Conservation (phyloP, 2,888 invertebrate genomes). For the Mystacides longicornis region DNA sequence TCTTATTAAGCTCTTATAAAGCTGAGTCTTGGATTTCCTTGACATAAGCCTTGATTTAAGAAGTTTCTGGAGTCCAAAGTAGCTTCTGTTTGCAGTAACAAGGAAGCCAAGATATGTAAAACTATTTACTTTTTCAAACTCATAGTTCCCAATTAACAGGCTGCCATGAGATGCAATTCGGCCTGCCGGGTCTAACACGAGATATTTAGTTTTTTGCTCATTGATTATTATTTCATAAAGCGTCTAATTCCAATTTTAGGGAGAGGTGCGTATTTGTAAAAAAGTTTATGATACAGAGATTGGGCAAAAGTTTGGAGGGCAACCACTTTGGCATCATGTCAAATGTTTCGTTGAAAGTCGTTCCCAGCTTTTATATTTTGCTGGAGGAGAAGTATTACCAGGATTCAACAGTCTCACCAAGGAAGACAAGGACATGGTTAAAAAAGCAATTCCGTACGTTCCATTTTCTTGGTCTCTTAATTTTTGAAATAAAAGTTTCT, state of each 20-base stretch:
- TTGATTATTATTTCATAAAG: no score
- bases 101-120: no score
- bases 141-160: no score
- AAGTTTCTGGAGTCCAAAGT: no score
- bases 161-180: no score
- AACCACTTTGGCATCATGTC: constrained; percentile 85
- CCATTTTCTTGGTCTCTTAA: constrained; percentile 7
- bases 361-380: constrained; percentile 65
- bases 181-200: no score
- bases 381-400: constrained; percentile 63
- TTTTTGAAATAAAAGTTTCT: background rate
- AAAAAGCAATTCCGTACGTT: constrained; percentile 57
- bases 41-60: no score
- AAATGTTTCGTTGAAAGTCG: constrained; percentile 78
- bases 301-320: constrained; percentile 74
- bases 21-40: no score
- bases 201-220: no score
- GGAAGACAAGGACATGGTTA: constrained; percentile 63
- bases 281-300: constrained; percentile 77
- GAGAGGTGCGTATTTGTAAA: constrained; percentile 70
- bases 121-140: no score
- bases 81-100: no score
- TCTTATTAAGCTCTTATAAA: no score
- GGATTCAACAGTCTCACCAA: constrained; percentile 63
- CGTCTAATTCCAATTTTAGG: constrained; percentile 47